Base-by-base conservation (phyloP, 2,113 vertebrate genomes). In the Gallinago media region DNA sequence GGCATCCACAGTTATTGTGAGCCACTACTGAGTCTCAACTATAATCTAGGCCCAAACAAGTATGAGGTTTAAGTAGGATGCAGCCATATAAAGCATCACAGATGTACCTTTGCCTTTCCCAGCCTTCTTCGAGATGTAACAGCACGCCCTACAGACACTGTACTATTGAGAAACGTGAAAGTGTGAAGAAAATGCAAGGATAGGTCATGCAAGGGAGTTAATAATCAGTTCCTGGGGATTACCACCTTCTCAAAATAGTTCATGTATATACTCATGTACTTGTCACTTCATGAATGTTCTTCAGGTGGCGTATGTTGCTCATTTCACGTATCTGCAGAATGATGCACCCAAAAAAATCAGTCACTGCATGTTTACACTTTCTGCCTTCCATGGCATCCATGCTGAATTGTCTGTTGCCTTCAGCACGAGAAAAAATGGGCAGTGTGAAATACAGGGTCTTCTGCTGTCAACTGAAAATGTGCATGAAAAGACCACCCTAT, bases 191-290 rank as follows among this genome's bases (percentile, higher is more conserved):
- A 89, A 91, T 38, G 23, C 36, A 74, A 56, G 9, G 7, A 71
- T 1, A 76, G 14, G 12, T 59, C 65, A 84, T 6, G 13, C 46
- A 71, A 78, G 4, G 26, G 32, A 75, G 15, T 59, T 67, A 80
- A 44, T 29, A 36, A 83, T 10, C 2, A 1, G n/a, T 23, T 76
- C 18, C 34, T 58, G 27, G 31, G 31, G 76, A 55, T 31, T 22
- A 34, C 2, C 12, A 86, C 13, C 14, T 92, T 66, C n/a, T 76
- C 50, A 74, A 34, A 55, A 70, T 6, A 74, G 36, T 44, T 84
- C 32, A 42, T 11, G 32, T 32, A 63, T 17, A 89, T 7, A 59
- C 25, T 61, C 5, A 75, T 0, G 0, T 40, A 8, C 38, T 75
- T 78, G 56, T 65, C 31, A 63, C 62, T 82, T 77, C 11, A 22